Conservation (phyloP, 2,888 invertebrate genomes). For the Blastobasis lacticolella region DNA sequence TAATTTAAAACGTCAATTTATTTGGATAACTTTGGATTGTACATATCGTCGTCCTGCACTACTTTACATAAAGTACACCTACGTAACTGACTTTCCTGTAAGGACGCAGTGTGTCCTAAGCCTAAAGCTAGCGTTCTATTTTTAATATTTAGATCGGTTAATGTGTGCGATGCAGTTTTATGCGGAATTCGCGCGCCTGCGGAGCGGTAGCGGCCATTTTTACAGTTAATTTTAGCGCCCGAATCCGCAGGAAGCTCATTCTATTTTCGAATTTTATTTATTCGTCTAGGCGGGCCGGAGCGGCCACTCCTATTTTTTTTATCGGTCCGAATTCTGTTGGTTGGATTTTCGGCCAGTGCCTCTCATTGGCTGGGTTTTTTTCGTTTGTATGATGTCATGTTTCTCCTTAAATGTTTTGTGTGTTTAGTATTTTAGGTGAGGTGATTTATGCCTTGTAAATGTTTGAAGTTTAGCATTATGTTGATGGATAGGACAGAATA, state of each 20-base stretch:
- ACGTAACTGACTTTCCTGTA: neutral
- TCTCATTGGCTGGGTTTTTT: no score
- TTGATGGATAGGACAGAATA: no score
- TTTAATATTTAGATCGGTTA: constrained; percentile 70
- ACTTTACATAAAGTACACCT: no score
- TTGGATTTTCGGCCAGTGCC: neutral
- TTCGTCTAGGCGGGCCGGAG: constrained; percentile 50
- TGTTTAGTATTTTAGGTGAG: no score
- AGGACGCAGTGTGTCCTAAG: constrained; percentile 19
- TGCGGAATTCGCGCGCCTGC: constrained; percentile 57
- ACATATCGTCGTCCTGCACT: no score
- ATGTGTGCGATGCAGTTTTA: constrained; percentile 68
- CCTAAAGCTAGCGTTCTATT: constrained; percentile 58
- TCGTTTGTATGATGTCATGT: no score
- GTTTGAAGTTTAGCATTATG: no score
- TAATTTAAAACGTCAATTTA: no score
- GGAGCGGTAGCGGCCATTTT: constrained; percentile 49
- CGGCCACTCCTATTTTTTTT: constrained; percentile 34
- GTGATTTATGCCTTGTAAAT: no score
- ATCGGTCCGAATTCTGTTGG: constrained; percentile 3
- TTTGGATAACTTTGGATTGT: no score
- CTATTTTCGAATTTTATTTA: constrained; percentile 63
- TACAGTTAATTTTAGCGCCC: constrained; percentile 59
- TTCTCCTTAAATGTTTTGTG: no score
- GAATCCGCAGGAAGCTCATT: constrained; percentile 57